phyloP scores from a whole-genome alignment of 2,888 invertebrate species.

The Hemithea aestivaria region DNA sequence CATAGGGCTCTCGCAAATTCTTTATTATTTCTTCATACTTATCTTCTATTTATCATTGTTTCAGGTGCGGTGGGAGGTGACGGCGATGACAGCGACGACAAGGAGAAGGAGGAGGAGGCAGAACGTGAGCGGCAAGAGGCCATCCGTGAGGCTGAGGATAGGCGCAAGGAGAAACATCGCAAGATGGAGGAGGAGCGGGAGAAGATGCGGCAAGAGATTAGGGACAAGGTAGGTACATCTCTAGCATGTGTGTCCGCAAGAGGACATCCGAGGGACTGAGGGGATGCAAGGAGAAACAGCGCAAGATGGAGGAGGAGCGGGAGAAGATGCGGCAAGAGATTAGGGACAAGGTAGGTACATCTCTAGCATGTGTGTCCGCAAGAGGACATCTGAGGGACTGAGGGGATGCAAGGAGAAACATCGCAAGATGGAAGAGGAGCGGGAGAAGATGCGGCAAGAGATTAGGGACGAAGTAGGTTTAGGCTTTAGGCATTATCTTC shows the following conservation, averaged over 20 bases:
- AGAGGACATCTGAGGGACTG: constrained; percentile 98
- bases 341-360: constrained; percentile 94
- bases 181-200: constrained; percentile 99
- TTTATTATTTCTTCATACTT: too few species aligned
- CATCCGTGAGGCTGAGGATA: constrained; percentile 97
- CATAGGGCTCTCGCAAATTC: too few species aligned
- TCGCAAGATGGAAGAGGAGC: constrained; percentile 99
- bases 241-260: constrained; percentile 87
- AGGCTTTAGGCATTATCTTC: too few species aligned
- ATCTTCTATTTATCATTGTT: too few species aligned
- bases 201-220: constrained; percentile 99
- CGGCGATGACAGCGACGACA: constrained; percentile 95
- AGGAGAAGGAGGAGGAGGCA: constrained; percentile 98
- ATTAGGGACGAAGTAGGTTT: constrained; percentile 98
- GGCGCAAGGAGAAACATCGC: constrained; percentile 99
- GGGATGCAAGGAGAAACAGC: constrained; percentile 99
- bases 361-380: constrained; percentile 83
- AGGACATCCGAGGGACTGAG: constrained; percentile 98
- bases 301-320: constrained; percentile 99
- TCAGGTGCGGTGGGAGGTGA: constrained; percentile 94
- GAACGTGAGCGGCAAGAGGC: constrained; percentile 99
- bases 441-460: constrained; percentile 99
- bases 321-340: constrained; percentile 99
- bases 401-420: constrained; percentile 99
- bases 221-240: constrained; percentile 93